Conservation (phyloP, 2,888 invertebrate species). For the Aphodius granarius region DNA sequence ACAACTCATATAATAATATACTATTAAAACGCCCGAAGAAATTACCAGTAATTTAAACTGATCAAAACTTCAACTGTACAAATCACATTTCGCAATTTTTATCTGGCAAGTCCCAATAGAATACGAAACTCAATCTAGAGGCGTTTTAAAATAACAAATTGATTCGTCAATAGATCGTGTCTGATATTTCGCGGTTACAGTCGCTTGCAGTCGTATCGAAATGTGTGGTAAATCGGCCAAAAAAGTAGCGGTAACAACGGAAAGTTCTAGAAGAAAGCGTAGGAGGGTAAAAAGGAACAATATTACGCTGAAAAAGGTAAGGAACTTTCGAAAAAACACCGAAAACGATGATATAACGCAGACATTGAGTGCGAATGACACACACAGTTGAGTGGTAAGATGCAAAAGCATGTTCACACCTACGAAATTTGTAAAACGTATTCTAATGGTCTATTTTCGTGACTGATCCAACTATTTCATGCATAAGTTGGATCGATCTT, state of each 20-base stretch:
- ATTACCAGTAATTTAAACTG: not conserved
- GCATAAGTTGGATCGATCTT: not conserved
- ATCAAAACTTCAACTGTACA: not conserved
- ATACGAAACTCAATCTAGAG: not conserved
- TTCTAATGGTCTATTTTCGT: constrained; percentile 26
- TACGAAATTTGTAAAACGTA: constrained; percentile 1
- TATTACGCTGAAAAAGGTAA: constrained; percentile 26
- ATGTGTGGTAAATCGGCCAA: not conserved
- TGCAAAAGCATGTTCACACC: constrained; percentile 7
- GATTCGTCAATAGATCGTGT: not conserved
- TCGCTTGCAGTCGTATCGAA: not conserved
- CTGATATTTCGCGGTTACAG: not conserved
- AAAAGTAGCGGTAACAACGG: not conserved
- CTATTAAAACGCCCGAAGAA: too few species aligned
- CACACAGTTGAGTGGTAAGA: constrained; percentile 14
- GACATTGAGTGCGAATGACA: constrained; percentile 6
- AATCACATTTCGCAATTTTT: not conserved
- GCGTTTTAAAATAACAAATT: not conserved
- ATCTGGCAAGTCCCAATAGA: not conserved
- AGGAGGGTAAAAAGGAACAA: constrained; percentile 20
- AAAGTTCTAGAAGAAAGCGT: not conserved
- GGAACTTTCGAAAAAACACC: not conserved
- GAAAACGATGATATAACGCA: constrained; percentile 10
- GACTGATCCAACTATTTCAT: constrained; percentile 19
- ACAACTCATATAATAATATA: too few species aligned